These are phyloP conservation scores for Riptortus pedestris DNA, from an alignment of 1,140 invertebrate genomes.

Conservation along the genomic window DNA sequence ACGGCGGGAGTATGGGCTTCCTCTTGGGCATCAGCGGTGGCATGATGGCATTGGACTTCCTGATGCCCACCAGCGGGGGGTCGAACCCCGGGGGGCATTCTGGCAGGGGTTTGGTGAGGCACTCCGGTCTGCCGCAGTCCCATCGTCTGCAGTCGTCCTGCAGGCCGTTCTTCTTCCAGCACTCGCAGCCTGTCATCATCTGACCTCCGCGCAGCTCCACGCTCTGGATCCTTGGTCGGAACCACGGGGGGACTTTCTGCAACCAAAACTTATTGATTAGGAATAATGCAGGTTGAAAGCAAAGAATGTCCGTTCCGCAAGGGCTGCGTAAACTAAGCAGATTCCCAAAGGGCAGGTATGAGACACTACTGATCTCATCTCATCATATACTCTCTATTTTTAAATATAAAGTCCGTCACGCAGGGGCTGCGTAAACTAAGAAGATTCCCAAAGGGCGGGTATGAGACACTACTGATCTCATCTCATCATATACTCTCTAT, in stretches of 20 bases:
- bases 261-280: no score
- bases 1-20: background rate
- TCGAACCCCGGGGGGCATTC: slow-evolving; percentile 44
- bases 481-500: no score
- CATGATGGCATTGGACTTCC: slow-evolving; percentile 22
- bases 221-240: slow-evolving; percentile 41
- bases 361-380: no score
- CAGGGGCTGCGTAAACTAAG: no score
- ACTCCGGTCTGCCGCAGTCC: slow-evolving; percentile 55
- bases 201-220: slow-evolving; percentile 54
- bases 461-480: no score
- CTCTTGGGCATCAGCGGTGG: background rate
- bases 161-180: slow-evolving; percentile 61
- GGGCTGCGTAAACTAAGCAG: no score
- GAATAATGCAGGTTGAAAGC: no score
- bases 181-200: slow-evolving; percentile 58
- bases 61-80: slow-evolving; percentile 21
- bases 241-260: slow-evolving; percentile 28
- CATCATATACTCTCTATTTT: no score
- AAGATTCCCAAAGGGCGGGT: no score
- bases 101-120: slow-evolving; percentile 53
- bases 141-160: slow-evolving; percentile 60
- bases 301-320: no score
- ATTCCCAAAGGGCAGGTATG: no score
- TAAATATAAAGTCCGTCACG: no score